phyloP scores from a whole-genome alignment of 2,797 vertebrate species.

The Crocodylus rhombifer region DNA sequence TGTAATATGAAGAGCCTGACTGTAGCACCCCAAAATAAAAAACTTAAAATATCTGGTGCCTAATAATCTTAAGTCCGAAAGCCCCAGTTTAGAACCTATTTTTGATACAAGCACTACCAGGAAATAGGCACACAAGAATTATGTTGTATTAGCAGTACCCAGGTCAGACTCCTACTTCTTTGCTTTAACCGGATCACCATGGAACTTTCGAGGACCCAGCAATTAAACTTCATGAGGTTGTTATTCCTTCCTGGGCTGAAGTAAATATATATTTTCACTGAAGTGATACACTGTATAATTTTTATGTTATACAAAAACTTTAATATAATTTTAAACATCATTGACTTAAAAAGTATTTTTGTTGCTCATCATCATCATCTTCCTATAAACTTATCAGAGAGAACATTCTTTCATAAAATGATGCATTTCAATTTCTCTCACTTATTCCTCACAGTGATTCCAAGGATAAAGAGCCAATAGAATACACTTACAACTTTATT shows the following conservation, averaged over 20 bases:
- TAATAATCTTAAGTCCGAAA: too few species aligned
- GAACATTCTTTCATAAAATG: neutral
- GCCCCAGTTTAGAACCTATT: neutral
- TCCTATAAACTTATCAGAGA: neutral
- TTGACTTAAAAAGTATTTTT: neutral
- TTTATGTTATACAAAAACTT: neutral
- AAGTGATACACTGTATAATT: neutral
- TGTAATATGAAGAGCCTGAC: neutral
- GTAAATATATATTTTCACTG: neutral
- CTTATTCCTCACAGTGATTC: neutral
- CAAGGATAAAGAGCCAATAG: neutral
- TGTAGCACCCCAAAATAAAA: neutral
- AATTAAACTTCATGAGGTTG: neutral
- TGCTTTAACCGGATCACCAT: neutral
- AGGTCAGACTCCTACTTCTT: neutral
- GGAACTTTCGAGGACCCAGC: neutral
- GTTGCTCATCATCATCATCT: neutral
- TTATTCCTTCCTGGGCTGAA: neutral
- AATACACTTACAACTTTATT: neutral
- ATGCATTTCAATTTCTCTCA: neutral
- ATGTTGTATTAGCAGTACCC: neutral
- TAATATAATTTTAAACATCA: neutral
- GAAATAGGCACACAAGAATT: neutral
- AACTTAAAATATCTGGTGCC: too few species aligned
- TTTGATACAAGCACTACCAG: neutral